Base-by-base conservation (phyloP, 2,113 vertebrate genomes). In the Epinephelus cyanopodus region DNA sequence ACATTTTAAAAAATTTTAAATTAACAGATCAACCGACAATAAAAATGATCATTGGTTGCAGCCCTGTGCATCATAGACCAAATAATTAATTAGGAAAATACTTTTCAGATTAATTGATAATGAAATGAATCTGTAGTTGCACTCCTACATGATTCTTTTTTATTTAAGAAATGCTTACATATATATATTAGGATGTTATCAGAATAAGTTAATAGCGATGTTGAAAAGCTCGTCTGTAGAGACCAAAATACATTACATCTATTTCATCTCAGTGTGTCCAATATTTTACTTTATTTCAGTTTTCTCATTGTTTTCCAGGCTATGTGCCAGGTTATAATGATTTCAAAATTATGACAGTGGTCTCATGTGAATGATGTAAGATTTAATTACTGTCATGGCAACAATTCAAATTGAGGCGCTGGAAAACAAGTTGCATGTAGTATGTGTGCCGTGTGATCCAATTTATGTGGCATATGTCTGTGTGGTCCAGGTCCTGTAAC, bases 361-460 rank as follows among this genome's bases (percentile, higher is more conserved):
- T 77, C 79, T 77, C 73, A 19, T 53, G 78, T 73, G 74, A 64
- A 74, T 47, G 79, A 86, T 64, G 74, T 74, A 58, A 68, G 68
- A 53, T 69, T 74, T 74, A 82, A 82, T 78, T 77, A 73, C 61
- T 2, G 23, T 18, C 23, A 50, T 53, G 79, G 42, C 62, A 82
- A 78, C 74, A 29, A 63, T 62, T 86, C 39, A 78, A 78, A 63
- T 1, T 66, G 45, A 13, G 33, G 60, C 1, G 1, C 27, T 66
- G 50, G 47, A 56, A 48, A 21, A 50, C 29, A 71, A 64, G 64
- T 70, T 57, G 27, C 39, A 18, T 50, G 33, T 15, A n/a, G 62
- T 54, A 54, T 18, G 25, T n/a, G 48, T 48, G 56, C 12, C 56
- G 19, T 21, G 19, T 53, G 29, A 58, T 70, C n/a, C 42, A 57